Conservation (phyloP, 2,797 vertebrate genomes). For the Sebastes oblongus region DNA sequence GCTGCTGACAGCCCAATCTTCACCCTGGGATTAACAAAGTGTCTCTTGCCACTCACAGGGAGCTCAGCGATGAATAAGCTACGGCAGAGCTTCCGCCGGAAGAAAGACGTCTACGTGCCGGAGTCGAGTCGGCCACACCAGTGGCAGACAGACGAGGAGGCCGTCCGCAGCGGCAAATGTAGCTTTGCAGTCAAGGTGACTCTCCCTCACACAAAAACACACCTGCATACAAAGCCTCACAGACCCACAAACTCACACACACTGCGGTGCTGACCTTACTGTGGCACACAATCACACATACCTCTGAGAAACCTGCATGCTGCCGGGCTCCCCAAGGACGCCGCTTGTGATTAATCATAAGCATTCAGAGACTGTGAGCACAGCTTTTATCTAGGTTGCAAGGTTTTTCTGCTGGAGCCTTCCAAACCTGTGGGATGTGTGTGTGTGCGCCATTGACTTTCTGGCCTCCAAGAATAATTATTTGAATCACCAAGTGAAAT, state of each 20-base stretch:
- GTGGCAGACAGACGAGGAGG: slow-evolving; percentile 99
- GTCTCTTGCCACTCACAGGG: slow-evolving; percentile 58
- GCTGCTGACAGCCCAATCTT: background rate
- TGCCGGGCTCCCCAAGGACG: slow-evolving; percentile 34
- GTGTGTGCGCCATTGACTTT: slow-evolving; percentile 12
- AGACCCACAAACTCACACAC: background rate
- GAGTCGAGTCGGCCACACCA: slow-evolving; percentile 98
- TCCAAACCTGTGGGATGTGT: slow-evolving; percentile 16
- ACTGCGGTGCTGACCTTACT: background rate
- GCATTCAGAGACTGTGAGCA: slow-evolving; percentile 32
- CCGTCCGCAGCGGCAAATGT: slow-evolving; percentile 95
- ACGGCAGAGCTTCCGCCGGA: slow-evolving; percentile 98
- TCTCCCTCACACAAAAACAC: slow-evolving; percentile 20
- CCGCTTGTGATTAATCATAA: slow-evolving; percentile 62
- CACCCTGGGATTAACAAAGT: slow-evolving; percentile 4
- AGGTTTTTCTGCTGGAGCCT: slow-evolving; percentile 18
- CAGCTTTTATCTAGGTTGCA: slow-evolving; percentile 48
- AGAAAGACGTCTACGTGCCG: slow-evolving; percentile 98
- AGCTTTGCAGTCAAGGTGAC: slow-evolving; percentile 98
- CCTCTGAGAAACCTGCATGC: slow-evolving; percentile 23
- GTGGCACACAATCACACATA: background rate
- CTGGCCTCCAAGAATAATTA: background rate
- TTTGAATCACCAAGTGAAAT: background rate
- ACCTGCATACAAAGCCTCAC: background rate
- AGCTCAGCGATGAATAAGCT: slow-evolving; percentile 96